A percentile compares a stretch with the other conserved stretches of the same genome.
Conservation (phyloP, 2,113 vertebrate species). For the Sclerurus mexicanus region DNA sequence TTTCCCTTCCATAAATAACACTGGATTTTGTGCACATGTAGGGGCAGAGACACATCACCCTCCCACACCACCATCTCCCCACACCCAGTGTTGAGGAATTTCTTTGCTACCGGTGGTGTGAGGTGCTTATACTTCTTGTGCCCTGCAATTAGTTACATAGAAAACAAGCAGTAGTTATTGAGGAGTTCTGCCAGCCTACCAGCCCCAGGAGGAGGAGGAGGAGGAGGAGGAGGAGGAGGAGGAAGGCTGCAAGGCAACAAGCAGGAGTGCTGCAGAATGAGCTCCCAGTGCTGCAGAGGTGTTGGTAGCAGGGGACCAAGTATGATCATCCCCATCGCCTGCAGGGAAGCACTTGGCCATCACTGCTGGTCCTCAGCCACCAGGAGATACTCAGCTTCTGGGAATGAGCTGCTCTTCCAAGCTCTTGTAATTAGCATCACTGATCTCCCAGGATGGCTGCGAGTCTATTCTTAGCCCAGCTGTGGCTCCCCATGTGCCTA, state of each 20-base stretch:
- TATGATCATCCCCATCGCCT: fast-evolving
- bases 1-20: neutral
- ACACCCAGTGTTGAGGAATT: neutral
- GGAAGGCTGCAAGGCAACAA: neutral
- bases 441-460: neutral
- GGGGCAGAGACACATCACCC: neutral
- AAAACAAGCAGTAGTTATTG: neutral
- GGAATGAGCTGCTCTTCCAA: neutral
- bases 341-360: neutral
- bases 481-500: neutral
- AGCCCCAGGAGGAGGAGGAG: neutral
- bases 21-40: neutral
- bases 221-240: neutral
- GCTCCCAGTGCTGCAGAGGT: neutral
- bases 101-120: neutral
- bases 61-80: neutral
- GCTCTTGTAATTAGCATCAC: neutral
- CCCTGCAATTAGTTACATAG: neutral
- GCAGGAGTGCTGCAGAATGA: neutral
- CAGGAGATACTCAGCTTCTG: fast-evolving
- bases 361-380: neutral
- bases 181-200: neutral
- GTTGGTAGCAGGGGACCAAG: neutral
- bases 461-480: neutral
- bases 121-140: neutral